Percentiles rank a stretch among this genome's conserved stretches.
phyloP scores from a whole-genome alignment of 2,113 vertebrate genomes.

The Calyptommatus sinebrachiatus region DNA sequence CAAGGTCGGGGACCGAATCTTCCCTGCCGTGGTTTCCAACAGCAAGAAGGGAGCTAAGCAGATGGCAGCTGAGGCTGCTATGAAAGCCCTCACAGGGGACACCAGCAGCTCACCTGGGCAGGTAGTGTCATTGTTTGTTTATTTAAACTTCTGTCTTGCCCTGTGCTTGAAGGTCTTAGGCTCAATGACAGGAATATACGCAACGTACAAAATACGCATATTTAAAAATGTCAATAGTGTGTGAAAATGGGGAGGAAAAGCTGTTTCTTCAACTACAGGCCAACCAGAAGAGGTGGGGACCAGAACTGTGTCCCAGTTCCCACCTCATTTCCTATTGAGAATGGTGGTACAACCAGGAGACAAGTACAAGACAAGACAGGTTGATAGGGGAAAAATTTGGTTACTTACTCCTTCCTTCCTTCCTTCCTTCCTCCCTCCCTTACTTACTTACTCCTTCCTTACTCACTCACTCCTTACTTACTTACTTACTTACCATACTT shows the following conservation, averaged over 20 bases:
- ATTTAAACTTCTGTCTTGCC: too few relatives aligned
- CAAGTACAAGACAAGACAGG: too few relatives aligned
- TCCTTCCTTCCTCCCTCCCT: too few relatives aligned
- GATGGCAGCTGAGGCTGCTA: conserved; percentile 91
- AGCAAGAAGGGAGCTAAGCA: conserved; percentile 95
- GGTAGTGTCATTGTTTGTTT: conserved; percentile 58
- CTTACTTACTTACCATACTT: too few relatives aligned
- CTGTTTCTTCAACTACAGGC: neutral
- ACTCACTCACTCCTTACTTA: too few relatives aligned
- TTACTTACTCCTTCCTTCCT: too few relatives aligned
- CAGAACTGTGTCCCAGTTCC: too few relatives aligned
- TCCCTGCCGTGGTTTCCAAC: conserved; percentile 85
- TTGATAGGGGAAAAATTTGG: too few relatives aligned
- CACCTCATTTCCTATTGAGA: too few relatives aligned
- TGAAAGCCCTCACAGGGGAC: conserved; percentile 85
- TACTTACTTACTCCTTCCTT: too few relatives aligned
- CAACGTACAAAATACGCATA: neutral
- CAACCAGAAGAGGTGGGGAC: too few relatives aligned
- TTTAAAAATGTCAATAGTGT: neutral
- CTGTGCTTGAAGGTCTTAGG: neutral
- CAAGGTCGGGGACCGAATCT: conserved; percentile 84
- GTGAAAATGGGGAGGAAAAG: neutral
- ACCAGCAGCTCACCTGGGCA: conserved; percentile 70
- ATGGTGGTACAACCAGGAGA: too few relatives aligned
- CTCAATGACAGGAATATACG: neutral